Evolutionary conservation across 2,888 invertebrate genomes (phyloP), one percentile per base, ranked within the genome.

Genomic region (Aleiodes testaceus): DNA sequence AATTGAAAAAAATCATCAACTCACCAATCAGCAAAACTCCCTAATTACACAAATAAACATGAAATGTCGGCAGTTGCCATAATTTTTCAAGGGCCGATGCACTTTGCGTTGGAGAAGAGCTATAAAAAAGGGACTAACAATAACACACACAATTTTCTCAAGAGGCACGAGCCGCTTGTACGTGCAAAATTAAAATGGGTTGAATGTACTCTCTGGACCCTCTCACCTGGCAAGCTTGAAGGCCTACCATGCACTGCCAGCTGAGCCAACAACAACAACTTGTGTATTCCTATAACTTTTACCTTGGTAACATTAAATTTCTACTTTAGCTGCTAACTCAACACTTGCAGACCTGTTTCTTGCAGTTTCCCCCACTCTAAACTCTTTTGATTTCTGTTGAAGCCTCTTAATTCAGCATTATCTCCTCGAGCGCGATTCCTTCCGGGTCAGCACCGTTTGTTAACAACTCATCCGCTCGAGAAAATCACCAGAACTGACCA

Each of bases 151-250:
- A 36, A 36, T 36, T 11, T 36, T 36, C 36, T 36, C 30, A 14
- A 6, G 18, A 30, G 11, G 26, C 55, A 55, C 55, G 55, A 55
- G 55, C 55, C 55, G 30, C 14, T 6, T n/a, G 55, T 30, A 36
- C 14, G 47, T 47, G 14, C 7, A 47, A 44, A 61, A 44, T 18
- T 12, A 6, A 45, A n/a, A 66, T 26, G 55, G 30, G 67, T 67
- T 67, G 67, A 67, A 67, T 22, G 67, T 53, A 67, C 67, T 67
- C 49, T 49, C 45, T 66, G 53, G 52, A 36, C 66, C 52, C 66
- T 66, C 49, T 36, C 53, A 55, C 55, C 67, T 67, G 67, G 55
- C 45, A 47, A 59, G 45, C 55, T 55, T 55, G 47, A 67, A 16
- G 18, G 55, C 30, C 18, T 22, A 26, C 55, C 55, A 67, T 67